phyloP scores from a whole-genome alignment of 1,140 invertebrate species.

The Leptinotarsa defecta region DNA sequence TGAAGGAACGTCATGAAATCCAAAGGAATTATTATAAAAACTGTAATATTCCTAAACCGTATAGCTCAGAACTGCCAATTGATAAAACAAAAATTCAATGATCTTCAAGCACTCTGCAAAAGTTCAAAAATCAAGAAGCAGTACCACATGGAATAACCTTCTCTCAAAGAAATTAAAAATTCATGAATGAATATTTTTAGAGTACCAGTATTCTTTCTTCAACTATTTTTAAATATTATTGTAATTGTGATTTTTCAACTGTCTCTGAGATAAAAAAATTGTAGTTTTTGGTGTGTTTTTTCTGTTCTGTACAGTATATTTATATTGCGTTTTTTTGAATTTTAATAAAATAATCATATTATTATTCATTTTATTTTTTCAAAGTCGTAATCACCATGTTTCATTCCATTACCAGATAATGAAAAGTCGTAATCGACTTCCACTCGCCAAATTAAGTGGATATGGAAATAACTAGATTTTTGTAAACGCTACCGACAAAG shows the following conservation, averaged over 20 bases:
- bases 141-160: neutral
- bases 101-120: neutral
- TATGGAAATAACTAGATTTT: neutral
- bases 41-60: neutral
- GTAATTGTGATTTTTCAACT: neutral
- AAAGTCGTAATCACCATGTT: neutral
- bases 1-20: too few species aligned
- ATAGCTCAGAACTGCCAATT: neutral
- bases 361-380: neutral
- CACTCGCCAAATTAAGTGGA: neutral
- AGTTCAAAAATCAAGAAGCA: conserved; percentile 2
- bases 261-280: neutral
- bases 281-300: neutral
- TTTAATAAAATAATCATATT: neutral
- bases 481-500: neutral
- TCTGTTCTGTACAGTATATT: too few species aligned
- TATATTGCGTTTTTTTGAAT: too few species aligned
- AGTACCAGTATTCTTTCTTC: neutral
- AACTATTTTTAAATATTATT: neutral
- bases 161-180: neutral
- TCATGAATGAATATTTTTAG: neutral
- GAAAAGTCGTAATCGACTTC: neutral
- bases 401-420: neutral
- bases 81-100: neutral
- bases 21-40: neutral